Conservation (phyloP, 2,113 vertebrate species). For the Merops nubicus region DNA sequence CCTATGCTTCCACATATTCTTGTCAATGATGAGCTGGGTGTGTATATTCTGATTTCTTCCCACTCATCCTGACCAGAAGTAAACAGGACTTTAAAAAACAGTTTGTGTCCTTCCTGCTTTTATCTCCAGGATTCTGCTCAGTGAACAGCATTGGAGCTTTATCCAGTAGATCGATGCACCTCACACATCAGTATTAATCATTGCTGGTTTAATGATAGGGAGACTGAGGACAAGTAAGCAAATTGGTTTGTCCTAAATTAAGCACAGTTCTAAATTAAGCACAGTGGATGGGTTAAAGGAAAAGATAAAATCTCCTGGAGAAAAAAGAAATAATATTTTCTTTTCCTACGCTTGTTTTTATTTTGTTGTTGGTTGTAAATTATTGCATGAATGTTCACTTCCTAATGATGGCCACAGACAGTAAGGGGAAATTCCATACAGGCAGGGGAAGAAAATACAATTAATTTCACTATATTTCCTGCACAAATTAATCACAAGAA, state of each 20-base stretch:
- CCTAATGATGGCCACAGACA: conserved; percentile 40
- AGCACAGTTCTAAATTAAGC: background rate
- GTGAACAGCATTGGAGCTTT: background rate
- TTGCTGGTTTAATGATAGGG: background rate
- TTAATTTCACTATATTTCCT: conserved; percentile 41
- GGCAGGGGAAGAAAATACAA: conserved; percentile 51
- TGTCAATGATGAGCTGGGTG: background rate
- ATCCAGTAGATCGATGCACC: background rate
- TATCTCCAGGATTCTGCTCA: background rate
- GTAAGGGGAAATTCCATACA: conserved; percentile 57
- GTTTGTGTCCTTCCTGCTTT: background rate
- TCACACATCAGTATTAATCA: background rate
- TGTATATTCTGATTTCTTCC: background rate
- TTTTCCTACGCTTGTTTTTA: conserved; percentile 14
- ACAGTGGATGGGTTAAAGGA: background rate
- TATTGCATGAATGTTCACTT: conserved; percentile 48
- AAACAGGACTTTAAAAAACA: background rate
- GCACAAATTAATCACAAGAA: conserved; percentile 38
- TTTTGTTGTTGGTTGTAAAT: conserved; percentile 50
- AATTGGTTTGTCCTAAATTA: background rate
- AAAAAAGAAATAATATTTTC: background rate
- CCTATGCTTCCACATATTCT: background rate
- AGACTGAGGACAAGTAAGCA: conserved; percentile 1
- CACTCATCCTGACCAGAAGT: background rate
- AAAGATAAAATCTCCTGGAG: background rate